Conservation (phyloP, 1,140 invertebrate species). For the Ips typographus region DNA sequence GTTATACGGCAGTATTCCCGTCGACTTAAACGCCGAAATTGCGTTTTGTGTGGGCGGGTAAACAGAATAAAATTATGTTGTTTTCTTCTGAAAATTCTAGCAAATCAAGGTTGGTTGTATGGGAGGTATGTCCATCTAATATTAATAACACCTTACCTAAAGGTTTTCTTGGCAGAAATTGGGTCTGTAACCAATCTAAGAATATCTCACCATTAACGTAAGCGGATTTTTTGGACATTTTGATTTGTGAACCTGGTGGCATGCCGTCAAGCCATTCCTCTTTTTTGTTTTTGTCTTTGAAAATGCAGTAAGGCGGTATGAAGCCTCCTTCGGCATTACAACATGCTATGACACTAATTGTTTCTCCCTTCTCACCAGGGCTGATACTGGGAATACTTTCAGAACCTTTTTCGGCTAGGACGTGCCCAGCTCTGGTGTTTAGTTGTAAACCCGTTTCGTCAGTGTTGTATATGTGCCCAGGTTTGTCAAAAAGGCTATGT, state of each 20-base stretch:
- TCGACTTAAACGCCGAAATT: too few relatives aligned
- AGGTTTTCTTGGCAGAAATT: constrained; percentile 49
- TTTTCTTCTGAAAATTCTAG: constrained; percentile 42
- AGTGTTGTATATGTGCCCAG: constrained; percentile 10
- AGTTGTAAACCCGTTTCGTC: constrained; percentile 42
- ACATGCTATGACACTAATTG: constrained; percentile 40
- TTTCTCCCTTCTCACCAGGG: constrained; percentile 42
- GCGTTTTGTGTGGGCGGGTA: constrained; percentile 43
- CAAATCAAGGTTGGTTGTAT: constrained; percentile 39
- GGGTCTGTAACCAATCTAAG: constrained; percentile 45
- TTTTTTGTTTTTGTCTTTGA: constrained; percentile 48
- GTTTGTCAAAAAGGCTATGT: constrained; percentile 25
- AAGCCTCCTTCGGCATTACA: constrained; percentile 35
- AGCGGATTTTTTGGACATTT: constrained; percentile 25
- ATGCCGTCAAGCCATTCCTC: constrained; percentile 48
- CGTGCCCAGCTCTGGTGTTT: constrained; percentile 42
- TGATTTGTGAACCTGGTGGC: constrained; percentile 45
- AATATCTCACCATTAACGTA: constrained; percentile 51
- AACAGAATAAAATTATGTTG: constrained; percentile 42
- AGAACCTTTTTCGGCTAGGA: constrained; percentile 46
- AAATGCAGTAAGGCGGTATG: constrained; percentile 42
- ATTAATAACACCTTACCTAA: constrained; percentile 49
- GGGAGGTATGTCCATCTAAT: constrained; percentile 52
- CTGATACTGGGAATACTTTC: constrained; percentile 37
- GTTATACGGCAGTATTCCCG: too few relatives aligned